Conservation (phyloP, 2,888 invertebrate species). For the Luperina testacea region DNA sequence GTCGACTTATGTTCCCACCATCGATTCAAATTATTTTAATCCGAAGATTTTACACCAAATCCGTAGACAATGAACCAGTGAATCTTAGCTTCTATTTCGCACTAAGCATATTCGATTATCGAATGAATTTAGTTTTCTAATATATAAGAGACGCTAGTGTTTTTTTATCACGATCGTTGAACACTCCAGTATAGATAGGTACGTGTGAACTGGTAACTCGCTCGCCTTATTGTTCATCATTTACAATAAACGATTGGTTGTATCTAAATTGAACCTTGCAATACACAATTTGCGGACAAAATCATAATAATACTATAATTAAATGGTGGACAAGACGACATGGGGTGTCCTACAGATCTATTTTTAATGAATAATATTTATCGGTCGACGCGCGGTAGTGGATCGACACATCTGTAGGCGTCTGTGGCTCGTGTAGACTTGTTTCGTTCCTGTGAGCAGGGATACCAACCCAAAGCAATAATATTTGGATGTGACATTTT, state of each 20-base stretch:
- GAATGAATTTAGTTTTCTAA: constrained; percentile 77
- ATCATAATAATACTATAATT: constrained; percentile 54
- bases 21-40: constrained; percentile 57
- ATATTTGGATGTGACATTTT: constrained; percentile 86
- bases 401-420: constrained; percentile 45
- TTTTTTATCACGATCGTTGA: constrained; percentile 79
- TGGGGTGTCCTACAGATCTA: constrained; percentile 50
- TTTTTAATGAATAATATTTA: constrained; percentile 45
- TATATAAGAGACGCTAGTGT: constrained; percentile 80
- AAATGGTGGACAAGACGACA: constrained; percentile 54
- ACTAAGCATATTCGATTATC: constrained; percentile 82
- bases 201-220: constrained; percentile 32
- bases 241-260: constrained; percentile 63
- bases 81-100: constrained; percentile 79
- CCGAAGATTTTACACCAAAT: constrained; percentile 66
- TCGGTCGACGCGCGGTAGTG: constrained; percentile 24
- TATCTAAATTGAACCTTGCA: constrained; percentile 73
- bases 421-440: constrained; percentile 47
- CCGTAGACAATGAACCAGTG: constrained; percentile 76
- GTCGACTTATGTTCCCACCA: constrained; percentile 58
- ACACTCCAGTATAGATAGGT: constrained; percentile 68
- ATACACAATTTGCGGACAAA: constrained; percentile 61
- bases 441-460: constrained; percentile 80
- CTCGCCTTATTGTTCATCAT: constrained; percentile 63
- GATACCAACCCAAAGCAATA: constrained; percentile 83